Conservation (phyloP, 2,797 vertebrate species). For the Cirrhinus molitorella region DNA sequence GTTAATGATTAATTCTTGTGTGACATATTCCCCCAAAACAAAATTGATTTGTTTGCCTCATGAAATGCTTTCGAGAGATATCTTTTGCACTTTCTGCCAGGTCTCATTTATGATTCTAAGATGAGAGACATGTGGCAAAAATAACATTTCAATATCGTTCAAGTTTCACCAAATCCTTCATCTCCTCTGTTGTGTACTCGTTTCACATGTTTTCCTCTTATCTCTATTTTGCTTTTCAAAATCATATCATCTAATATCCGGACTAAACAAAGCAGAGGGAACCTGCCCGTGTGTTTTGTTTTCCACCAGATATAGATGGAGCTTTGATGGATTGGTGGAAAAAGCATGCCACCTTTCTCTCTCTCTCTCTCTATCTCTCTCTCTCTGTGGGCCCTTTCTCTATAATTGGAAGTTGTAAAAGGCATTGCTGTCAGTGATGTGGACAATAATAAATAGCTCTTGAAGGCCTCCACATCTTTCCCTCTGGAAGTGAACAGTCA, state of each 20-base stretch:
- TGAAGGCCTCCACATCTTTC: not conserved
- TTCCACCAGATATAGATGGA: constrained; percentile 53
- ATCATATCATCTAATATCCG: constrained; percentile 69
- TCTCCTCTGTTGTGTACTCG: constrained; percentile 32
- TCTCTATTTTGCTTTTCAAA: constrained; percentile 59
- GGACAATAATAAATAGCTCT: constrained; percentile 44
- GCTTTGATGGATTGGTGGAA: constrained; percentile 61
- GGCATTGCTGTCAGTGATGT: constrained; percentile 51
- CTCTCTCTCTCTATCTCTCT: not conserved
- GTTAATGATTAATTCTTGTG: not conserved
- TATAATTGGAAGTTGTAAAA: constrained; percentile 60
- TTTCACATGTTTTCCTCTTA: constrained; percentile 49
- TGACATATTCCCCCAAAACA: not conserved
- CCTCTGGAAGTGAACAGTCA: not conserved
- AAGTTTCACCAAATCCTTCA: constrained; percentile 46
- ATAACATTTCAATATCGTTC: constrained; percentile 46
- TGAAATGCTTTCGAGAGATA: not conserved
- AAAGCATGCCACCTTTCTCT: constrained; percentile 44
- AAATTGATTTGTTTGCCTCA: not conserved
- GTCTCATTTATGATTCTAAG: constrained; percentile 16
- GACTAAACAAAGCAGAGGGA: constrained; percentile 60
- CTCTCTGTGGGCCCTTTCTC: not conserved
- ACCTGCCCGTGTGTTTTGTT: constrained; percentile 55
- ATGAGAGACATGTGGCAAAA: constrained; percentile 37
- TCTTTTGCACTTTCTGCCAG: not conserved